phyloP scores from a whole-genome alignment of 1,140 invertebrate genomes.

The Helicoverpa zea region DNA sequence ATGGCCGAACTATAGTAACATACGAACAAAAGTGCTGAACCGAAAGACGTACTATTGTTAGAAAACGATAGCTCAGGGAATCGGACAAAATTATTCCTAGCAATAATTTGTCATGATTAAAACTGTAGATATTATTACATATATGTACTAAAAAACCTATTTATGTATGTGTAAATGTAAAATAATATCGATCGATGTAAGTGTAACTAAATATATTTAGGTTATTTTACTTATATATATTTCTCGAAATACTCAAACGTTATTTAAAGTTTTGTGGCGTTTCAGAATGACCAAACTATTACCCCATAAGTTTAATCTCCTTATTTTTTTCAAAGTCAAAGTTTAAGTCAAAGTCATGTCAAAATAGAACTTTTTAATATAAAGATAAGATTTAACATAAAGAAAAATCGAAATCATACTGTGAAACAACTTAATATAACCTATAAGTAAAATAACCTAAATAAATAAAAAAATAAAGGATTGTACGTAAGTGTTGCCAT shows the following conservation, averaged over 20 bases:
- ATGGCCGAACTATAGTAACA: too few species aligned
- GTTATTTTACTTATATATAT: background rate
- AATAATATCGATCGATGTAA: background rate
- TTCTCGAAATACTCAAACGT: background rate
- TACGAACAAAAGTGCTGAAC: background rate
- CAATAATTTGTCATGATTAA: slow-evolving; percentile 41
- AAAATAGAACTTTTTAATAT: too few species aligned
- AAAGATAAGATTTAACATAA: too few species aligned
- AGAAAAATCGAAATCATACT: too few species aligned
- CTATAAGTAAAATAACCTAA: background rate
- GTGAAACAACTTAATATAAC: too few species aligned
- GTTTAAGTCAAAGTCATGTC: too few species aligned
- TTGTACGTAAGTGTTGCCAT: slow-evolving; percentile 14
- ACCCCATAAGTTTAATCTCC: too few species aligned
- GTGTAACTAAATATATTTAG: too few species aligned
- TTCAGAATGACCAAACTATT: too few species aligned
- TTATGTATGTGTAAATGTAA: background rate
- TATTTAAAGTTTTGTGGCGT: too few species aligned
- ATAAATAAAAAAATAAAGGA: background rate
- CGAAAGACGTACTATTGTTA: background rate
- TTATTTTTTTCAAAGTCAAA: too few species aligned
- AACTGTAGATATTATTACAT: slow-evolving; percentile 39
- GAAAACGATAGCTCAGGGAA: background rate
- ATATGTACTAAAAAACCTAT: slow-evolving; percentile 9
- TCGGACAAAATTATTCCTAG: slow-evolving; percentile 38